Evolutionary conservation across 2,797 vertebrate species (phyloP).

Genomic region (Zalophus californianus): DNA sequence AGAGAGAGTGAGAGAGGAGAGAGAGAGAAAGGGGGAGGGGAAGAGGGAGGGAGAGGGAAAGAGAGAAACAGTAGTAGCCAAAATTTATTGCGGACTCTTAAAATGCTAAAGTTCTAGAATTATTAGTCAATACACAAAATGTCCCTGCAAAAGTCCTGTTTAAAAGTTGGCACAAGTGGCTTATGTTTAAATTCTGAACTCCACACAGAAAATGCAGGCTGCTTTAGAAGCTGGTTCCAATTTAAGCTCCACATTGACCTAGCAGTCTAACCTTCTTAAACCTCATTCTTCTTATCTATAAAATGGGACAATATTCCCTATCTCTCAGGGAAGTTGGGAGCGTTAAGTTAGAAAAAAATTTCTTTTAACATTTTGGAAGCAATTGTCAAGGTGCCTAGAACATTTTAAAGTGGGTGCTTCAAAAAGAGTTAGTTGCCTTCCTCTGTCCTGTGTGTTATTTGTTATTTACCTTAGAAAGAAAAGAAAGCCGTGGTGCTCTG

Average conservation of each 20-base stretch:
- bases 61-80: background rate
- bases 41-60: background rate
- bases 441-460: background rate
- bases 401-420: background rate
- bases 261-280: background rate
- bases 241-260: background rate
- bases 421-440: background rate
- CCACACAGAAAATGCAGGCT: background rate
- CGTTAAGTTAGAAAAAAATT: background rate
- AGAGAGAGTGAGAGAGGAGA: too few relatives aligned
- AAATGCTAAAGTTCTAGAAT: constrained; percentile 3
- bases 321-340: background rate
- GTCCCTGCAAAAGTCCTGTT: background rate
- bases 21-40: background rate
- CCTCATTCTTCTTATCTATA: background rate
- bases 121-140: background rate
- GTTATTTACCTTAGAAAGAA: background rate
- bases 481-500: background rate
- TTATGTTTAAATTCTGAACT: background rate
- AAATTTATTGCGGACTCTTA: background rate
- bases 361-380: background rate
- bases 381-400: background rate
- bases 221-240: background rate
- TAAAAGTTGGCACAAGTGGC: background rate
- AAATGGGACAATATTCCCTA: background rate